A percentile compares a stretch with the other conserved stretches of the same genome.
phyloP scores from a whole-genome alignment of 2,888 invertebrate genomes.

The Drosophila falleni region DNA sequence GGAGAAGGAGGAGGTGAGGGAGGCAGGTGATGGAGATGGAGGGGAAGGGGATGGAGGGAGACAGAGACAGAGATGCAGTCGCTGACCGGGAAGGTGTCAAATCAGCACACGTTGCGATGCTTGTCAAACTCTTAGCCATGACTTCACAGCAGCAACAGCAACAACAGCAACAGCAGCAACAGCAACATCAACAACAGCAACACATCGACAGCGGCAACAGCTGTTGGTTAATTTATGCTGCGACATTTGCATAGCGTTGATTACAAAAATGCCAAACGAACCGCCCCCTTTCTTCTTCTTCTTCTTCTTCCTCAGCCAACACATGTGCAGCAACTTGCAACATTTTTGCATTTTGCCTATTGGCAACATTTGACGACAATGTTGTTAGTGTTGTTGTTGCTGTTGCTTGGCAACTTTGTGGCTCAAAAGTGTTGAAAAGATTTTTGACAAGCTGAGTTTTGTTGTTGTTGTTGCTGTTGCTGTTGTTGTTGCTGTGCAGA shows the following conservation, averaged over 20 bases:
- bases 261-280: conserved; percentile 75
- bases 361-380: conserved; percentile 51
- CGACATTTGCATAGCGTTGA: conserved; percentile 80
- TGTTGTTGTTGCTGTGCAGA: conserved; percentile 46
- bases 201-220: conserved; percentile 50
- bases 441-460: conserved; percentile 72
- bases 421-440: conserved; percentile 58
- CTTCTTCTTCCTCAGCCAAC: not conserved
- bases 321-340: conserved; percentile 44
- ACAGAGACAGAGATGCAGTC: conserved; percentile 16
- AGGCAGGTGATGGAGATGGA: not conserved
- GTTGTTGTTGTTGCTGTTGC: conserved; percentile 44
- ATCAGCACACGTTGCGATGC: conserved; percentile 68
- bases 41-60: not conserved
- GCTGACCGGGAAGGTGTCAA: conserved; percentile 71
- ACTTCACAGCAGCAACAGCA: conserved; percentile 24
- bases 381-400: conserved; percentile 23
- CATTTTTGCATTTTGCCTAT: conserved; percentile 56
- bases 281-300: conserved; percentile 40
- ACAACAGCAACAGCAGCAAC: conserved; percentile 21
- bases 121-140: conserved; percentile 51
- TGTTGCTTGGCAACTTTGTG: conserved; percentile 33
- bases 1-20: not conserved
- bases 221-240: conserved; percentile 82
- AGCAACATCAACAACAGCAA: conserved; percentile 43